phyloP scores from a whole-genome alignment of 2,888 invertebrate genomes.

The Cosmia trapezina region DNA sequence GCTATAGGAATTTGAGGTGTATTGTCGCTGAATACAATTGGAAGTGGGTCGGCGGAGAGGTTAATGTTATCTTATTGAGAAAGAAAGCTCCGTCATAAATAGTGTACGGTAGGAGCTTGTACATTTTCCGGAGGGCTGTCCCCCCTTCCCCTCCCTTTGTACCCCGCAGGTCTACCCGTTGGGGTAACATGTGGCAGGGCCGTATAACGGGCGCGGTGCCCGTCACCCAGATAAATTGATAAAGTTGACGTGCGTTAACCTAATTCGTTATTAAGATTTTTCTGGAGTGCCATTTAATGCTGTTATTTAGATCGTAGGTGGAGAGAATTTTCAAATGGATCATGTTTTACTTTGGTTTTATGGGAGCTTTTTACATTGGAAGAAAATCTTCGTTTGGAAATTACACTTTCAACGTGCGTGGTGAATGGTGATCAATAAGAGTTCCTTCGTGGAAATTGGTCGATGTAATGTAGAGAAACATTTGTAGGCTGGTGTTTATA shows the following conservation, averaged over 20 bases:
- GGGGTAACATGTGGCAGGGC: slow-evolving; percentile 68
- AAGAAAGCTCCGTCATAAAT: slow-evolving; percentile 72
- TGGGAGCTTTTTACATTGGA: not conserved
- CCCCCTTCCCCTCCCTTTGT: not conserved
- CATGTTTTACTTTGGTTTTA: slow-evolving; percentile 13
- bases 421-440: not conserved
- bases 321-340: slow-evolving; percentile 9
- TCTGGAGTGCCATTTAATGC: slow-evolving; percentile 38
- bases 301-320: slow-evolving; percentile 24
- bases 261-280: slow-evolving; percentile 64
- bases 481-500: not conserved
- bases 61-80: slow-evolving; percentile 75
- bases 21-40: slow-evolving; percentile 63
- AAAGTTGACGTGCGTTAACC: slow-evolving; percentile 71
- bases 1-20: slow-evolving; percentile 65
- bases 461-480: too few species aligned
- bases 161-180: slow-evolving; percentile 21
- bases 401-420: not conserved
- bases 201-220: slow-evolving; percentile 66
- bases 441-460: not conserved
- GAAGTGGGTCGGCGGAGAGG: slow-evolving; percentile 62
- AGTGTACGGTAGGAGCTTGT: slow-evolving; percentile 71
- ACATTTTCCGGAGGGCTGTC: slow-evolving; percentile 71
- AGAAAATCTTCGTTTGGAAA: not conserved
- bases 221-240: slow-evolving; percentile 74